phyloP scores from a whole-genome alignment of 1,140 invertebrate genomes.

The Solenopsis invicta region DNA sequence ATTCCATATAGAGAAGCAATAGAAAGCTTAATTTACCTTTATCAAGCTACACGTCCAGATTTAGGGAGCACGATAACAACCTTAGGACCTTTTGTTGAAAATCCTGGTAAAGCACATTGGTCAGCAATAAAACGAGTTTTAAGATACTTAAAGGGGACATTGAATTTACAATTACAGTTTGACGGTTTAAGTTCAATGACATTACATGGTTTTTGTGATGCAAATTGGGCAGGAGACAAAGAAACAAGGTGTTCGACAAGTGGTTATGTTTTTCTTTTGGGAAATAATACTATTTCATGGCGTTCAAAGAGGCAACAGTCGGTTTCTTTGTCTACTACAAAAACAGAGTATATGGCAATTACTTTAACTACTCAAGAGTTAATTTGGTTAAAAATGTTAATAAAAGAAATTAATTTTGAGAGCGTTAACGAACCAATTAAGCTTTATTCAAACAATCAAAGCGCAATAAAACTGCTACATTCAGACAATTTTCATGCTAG shows the following conservation, averaged over 20 bases:
- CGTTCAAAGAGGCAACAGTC: conserved; percentile 30
- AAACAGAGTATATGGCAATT: conserved; percentile 79
- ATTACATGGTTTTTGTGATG: too few species aligned
- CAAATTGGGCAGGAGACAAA: too few species aligned
- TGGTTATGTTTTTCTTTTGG: too few species aligned
- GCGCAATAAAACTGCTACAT: too few species aligned
- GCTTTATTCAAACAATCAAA: too few species aligned
- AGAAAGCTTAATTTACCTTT: conserved; percentile 79
- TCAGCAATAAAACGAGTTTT: conserved; percentile 79
- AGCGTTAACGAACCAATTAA: too few species aligned
- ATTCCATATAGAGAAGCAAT: conserved; percentile 76
- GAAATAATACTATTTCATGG: too few species aligned
- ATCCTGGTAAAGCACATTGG: conserved; percentile 76
- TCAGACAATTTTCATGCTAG: too few species aligned
- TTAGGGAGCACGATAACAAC: conserved; percentile 76
- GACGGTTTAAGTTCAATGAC: too few species aligned
- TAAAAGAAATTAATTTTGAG: too few species aligned
- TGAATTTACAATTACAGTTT: conserved; percentile 53
- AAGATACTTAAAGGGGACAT: conserved; percentile 82
- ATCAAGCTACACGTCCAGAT: conserved; percentile 81
- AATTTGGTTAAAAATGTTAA: not conserved
- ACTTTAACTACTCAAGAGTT: not conserved
- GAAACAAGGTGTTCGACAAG: too few species aligned
- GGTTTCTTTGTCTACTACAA: conserved; percentile 76
- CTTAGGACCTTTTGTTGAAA: conserved; percentile 75